Evolutionary conservation across 2,797 vertebrate genomes (phyloP).

Genomic region (Cichlasoma orientale): DNA sequence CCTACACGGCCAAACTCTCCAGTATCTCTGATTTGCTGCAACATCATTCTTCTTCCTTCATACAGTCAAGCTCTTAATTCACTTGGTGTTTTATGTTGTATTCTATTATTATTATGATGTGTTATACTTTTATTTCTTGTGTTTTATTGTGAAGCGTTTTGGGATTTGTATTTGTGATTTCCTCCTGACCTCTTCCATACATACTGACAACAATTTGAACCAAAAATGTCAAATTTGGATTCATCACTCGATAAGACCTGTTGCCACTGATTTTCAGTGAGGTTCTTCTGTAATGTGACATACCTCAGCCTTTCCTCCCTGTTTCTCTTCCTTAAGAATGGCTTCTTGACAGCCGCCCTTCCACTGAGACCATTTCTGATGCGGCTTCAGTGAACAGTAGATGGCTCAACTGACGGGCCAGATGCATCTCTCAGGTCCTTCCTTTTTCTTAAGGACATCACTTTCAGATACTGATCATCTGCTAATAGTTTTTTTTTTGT

Average conservation of each 20-base stretch:
- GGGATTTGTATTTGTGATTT: fast-evolving
- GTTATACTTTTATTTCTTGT: too few species aligned
- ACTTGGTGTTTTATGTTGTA: too few species aligned
- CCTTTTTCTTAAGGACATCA: not conserved
- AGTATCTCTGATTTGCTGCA: too few species aligned
- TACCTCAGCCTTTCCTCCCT: not conserved
- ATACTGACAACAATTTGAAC: not conserved
- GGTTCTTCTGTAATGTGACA: not conserved
- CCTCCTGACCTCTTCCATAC: not conserved
- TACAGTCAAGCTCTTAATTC: too few species aligned
- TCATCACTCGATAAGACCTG: fast-evolving
- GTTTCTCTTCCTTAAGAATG: fast-evolving
- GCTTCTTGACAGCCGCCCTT: not conserved
- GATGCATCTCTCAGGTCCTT: not conserved
- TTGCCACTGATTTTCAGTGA: not conserved
- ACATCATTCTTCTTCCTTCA: too few species aligned
- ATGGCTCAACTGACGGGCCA: not conserved
- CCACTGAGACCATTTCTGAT: not conserved
- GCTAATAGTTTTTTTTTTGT: fast-evolving
- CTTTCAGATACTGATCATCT: not conserved
- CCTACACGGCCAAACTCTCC: too few species aligned
- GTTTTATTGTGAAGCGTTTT: not conserved
- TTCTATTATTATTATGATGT: too few species aligned
- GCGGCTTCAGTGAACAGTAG: not conserved
- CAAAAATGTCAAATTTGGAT: not conserved